These are phyloP conservation scores for Tupaia tana DNA, from an alignment of 2,113 vertebrate genomes.

Conservation along the genomic window DNA sequence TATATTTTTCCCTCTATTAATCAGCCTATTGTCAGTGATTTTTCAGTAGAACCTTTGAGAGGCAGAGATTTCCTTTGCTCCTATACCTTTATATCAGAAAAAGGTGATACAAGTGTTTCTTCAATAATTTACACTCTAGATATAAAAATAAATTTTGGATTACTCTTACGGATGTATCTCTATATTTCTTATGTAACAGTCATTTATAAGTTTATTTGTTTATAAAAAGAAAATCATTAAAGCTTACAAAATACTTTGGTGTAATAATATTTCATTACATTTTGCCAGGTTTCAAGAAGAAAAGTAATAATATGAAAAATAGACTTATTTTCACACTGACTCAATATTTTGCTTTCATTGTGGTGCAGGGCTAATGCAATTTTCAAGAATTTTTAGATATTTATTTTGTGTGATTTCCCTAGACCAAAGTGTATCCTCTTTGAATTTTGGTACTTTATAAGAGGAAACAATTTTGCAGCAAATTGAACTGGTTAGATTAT, in stretches of 20 bases:
- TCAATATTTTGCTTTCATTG: constrained; percentile 58
- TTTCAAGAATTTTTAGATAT: constrained; percentile 40
- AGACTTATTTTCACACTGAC: constrained; percentile 54
- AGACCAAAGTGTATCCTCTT: constrained; percentile 46
- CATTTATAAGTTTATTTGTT: neutral
- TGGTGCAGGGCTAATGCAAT: neutral
- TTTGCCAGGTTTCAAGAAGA: constrained; percentile 60
- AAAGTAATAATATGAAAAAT: constrained; percentile 45
- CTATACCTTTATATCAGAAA: neutral
- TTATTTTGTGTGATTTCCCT: constrained; percentile 66
- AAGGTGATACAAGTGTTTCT: neutral
- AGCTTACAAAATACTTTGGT: constrained; percentile 13
- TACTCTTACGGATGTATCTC: neutral
- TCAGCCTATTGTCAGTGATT: no score
- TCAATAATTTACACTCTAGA: neutral
- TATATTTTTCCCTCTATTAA: no score
- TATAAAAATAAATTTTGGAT: constrained; percentile 22
- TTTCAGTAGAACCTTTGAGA: no score
- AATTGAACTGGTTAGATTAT: neutral
- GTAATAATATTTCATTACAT: constrained; percentile 21
- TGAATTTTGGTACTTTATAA: constrained; percentile 49
- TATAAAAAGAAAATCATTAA: constrained; percentile 21
- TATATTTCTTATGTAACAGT: neutral
- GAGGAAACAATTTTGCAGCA: neutral
- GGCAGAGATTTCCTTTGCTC: no score